A percentile compares a stretch with the other conserved stretches of the same genome.
Evolutionary conservation across 2,113 vertebrate species (phyloP).

Genomic region (Mola mola): DNA sequence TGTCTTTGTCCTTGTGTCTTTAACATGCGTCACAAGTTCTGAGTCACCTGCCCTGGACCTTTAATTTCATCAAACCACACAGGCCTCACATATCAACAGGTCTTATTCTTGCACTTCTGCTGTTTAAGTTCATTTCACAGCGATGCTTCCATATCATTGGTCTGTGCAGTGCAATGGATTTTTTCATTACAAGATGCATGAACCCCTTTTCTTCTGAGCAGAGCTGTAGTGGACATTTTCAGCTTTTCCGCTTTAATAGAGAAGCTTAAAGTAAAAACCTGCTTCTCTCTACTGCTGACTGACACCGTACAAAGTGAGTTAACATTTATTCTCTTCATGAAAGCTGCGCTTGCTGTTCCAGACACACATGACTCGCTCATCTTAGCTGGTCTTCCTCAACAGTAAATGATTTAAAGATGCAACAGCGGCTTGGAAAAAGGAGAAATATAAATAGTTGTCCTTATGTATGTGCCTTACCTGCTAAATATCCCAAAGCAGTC

Average conservation of each 20-base stretch:
- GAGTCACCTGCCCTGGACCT: conserved; percentile 38
- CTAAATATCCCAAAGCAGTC: neutral
- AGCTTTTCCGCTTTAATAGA: conserved; percentile 22
- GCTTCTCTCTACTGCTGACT: conserved; percentile 7
- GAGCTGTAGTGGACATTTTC: conserved; percentile 1
- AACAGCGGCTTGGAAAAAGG: conserved; percentile 13
- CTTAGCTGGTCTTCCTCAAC: conserved; percentile 20
- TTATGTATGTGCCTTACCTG: neutral
- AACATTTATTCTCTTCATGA: conserved; percentile 40
- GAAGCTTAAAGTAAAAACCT: conserved; percentile 49
- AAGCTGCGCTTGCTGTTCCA: conserved; percentile 29
- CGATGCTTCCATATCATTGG: conserved; percentile 13
- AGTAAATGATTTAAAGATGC: conserved; percentile 23
- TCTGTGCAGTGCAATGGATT: conserved; percentile 9
- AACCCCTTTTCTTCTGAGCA: neutral
- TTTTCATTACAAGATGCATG: conserved; percentile 16
- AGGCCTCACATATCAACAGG: conserved; percentile 45
- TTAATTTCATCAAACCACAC: conserved; percentile 51
- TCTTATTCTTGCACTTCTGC: conserved; percentile 25
- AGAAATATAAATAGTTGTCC: conserved; percentile 1
- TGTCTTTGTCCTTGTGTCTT: conserved; percentile 25
- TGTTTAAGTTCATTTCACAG: conserved; percentile 29
- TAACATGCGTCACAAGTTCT: conserved; percentile 47
- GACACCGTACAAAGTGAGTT: conserved; percentile 43
- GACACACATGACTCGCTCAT: conserved; percentile 12